A percentile compares a stretch with the other conserved stretches of the same genome.
Evolutionary conservation across 2,113 vertebrate genomes (phyloP).

Genomic region (Albula goreensis): DNA sequence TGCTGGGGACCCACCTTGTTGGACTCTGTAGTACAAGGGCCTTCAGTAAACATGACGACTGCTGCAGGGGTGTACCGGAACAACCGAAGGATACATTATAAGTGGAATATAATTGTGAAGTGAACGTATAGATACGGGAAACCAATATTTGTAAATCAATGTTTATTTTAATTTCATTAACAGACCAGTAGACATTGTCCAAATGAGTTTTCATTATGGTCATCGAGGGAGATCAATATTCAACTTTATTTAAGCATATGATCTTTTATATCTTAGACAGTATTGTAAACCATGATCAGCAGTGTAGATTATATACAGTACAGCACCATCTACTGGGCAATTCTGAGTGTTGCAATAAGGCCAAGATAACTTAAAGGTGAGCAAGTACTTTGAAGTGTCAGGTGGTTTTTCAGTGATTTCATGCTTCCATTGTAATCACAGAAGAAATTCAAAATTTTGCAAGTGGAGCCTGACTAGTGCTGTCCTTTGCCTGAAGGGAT

Average conservation of each 20-base stretch:
- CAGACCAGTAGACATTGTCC: too few species aligned
- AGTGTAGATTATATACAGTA: neutral
- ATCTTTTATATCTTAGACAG: too few species aligned
- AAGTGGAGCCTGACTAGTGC: too few species aligned
- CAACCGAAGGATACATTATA: too few species aligned
- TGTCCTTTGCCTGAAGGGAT: too few species aligned
- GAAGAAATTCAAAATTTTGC: too few species aligned
- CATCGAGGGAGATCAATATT: neutral
- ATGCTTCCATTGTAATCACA: too few species aligned
- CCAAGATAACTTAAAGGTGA: neutral
- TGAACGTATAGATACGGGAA: too few species aligned
- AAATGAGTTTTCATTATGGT: neutral
- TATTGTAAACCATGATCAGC: neutral
- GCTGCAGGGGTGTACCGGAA: neutral
- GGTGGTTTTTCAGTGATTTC: neutral
- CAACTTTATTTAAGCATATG: too few species aligned
- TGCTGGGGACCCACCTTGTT: constrained; percentile 51
- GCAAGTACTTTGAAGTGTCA: neutral
- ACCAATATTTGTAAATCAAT: too few species aligned
- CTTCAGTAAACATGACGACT: neutral
- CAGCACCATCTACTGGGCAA: neutral
- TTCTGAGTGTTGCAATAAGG: neutral
- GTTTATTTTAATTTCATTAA: too few species aligned
- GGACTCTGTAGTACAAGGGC: neutral
- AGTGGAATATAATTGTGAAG: too few species aligned